A percentile compares a stretch with the other conserved stretches of the same genome.
These are phyloP conservation scores for Chlorops oryzae DNA, from an alignment of 1,140 invertebrate genomes.

Conservation along the genomic window DNA sequence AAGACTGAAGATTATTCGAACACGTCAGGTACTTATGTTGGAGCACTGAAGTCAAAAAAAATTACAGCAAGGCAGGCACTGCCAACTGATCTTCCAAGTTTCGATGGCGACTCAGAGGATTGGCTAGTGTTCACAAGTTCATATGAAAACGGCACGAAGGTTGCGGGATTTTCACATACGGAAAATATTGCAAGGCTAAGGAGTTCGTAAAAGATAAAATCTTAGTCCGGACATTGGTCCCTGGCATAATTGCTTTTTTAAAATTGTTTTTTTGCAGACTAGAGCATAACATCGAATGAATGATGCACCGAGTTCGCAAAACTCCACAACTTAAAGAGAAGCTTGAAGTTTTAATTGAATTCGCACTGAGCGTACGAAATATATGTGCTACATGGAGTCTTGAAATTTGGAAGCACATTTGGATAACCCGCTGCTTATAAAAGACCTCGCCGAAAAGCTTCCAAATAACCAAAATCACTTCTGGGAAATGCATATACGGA, in stretches of 20 bases:
- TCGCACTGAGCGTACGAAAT: constrained; percentile 4
- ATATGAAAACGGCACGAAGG: constrained; percentile 1
- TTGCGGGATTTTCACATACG: too few species aligned
- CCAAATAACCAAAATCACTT: constrained; percentile 2
- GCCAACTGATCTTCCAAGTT: constrained; percentile 1
- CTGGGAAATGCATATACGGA: constrained; percentile 9
- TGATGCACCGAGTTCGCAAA: not conserved
- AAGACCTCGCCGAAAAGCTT: constrained; percentile 6
- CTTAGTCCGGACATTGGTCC: too few species aligned
- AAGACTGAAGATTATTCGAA: not conserved
- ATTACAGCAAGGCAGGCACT: constrained; percentile 1
- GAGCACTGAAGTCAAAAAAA: not conserved
- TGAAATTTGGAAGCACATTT: constrained; percentile 6
- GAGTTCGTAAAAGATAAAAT: constrained; percentile 5
- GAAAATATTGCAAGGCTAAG: not conserved
- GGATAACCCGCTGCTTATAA: constrained; percentile 3
- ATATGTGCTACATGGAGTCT: constrained; percentile 9
- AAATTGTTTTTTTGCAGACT: constrained; percentile 4
- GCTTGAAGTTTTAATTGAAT: constrained; percentile 4
- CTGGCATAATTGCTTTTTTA: too few species aligned
- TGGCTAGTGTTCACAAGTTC: constrained; percentile 9
- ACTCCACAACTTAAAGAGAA: constrained; percentile 6
- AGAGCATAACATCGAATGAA: constrained; percentile 3
- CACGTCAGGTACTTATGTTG: too few species aligned
- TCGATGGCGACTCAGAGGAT: constrained; percentile 8